Conservation (phyloP, 2,113 vertebrate species). For the Terrapene triunguis region DNA sequence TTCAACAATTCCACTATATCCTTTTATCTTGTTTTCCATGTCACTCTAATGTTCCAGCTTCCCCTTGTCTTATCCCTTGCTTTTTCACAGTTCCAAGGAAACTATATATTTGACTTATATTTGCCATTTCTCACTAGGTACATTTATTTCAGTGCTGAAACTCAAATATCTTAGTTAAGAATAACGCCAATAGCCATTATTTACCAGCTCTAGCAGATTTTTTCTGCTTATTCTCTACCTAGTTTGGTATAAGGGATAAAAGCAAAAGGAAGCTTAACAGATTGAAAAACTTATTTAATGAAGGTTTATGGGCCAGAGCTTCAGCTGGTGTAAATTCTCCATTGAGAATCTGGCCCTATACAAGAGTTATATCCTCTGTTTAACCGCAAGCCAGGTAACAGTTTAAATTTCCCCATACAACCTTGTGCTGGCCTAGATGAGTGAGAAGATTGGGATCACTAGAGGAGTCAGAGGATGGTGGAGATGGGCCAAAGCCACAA, state of each 20-base stretch:
- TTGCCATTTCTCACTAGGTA: neutral
- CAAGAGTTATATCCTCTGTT: neutral
- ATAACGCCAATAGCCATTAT: neutral
- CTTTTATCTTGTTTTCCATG: conserved; percentile 51
- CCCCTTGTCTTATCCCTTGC: conserved; percentile 28
- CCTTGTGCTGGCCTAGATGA: neutral
- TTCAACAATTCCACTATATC: conserved; percentile 36
- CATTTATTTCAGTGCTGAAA: neutral
- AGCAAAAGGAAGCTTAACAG: neutral
- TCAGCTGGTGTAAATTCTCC: neutral
- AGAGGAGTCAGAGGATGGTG: neutral
- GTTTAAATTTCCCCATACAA: neutral
- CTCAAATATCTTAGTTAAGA: neutral
- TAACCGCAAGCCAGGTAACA: neutral
- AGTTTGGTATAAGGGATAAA: neutral
- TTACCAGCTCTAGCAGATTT: neutral
- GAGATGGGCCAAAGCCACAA: neutral
- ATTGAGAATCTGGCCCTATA: neutral
- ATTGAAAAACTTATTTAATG: neutral
- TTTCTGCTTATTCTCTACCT: neutral
- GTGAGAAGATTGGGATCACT: neutral
- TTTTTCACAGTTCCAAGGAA: conserved; percentile 34
- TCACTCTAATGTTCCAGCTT: conserved; percentile 25
- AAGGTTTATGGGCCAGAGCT: neutral
- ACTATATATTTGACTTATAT: neutral